These are phyloP conservation scores for Helicoverpa assulta DNA, from an alignment of 2,888 invertebrate genomes.

Conservation along the genomic window DNA sequence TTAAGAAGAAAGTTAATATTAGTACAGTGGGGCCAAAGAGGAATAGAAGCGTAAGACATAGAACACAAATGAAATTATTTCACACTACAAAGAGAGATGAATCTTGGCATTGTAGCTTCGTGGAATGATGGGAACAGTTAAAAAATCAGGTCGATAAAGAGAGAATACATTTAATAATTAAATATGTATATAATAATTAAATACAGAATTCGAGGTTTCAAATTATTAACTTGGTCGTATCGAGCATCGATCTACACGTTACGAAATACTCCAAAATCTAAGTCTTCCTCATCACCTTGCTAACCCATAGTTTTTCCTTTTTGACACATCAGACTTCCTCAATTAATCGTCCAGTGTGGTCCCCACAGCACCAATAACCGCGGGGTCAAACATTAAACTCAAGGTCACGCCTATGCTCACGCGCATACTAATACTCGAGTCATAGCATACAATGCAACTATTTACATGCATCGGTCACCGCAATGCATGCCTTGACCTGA, in stretches of 20 bases:
- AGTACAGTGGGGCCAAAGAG: no score
- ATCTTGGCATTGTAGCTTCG: no score
- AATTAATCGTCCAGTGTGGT: conserved; percentile 29
- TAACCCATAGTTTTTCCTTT: conserved; percentile 5
- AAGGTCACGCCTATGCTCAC: conserved; percentile 45
- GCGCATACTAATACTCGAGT: conserved; percentile 50
- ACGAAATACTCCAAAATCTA: neutral
- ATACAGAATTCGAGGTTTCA: no score
- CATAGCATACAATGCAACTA: conserved; percentile 49
- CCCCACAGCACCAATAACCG: conserved; percentile 52
- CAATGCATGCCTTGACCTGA: conserved; percentile 50
- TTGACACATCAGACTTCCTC: conserved; percentile 31
- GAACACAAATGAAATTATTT: no score
- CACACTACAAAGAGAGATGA: no score
- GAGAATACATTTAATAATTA: no score
- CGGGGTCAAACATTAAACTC: conserved; percentile 49
- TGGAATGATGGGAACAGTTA: no score
- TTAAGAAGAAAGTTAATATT: no score
- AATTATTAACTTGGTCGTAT: no score
- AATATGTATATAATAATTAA: no score
- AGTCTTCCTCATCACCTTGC: neutral
- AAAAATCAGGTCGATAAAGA: no score
- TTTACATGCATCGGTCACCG: conserved; percentile 56
- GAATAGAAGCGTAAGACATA: no score
- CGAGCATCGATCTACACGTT: neutral